These are phyloP conservation scores for Sabatieria punctata DNA, from an alignment of 2,888 invertebrate species.

Conservation along the genomic window DNA sequence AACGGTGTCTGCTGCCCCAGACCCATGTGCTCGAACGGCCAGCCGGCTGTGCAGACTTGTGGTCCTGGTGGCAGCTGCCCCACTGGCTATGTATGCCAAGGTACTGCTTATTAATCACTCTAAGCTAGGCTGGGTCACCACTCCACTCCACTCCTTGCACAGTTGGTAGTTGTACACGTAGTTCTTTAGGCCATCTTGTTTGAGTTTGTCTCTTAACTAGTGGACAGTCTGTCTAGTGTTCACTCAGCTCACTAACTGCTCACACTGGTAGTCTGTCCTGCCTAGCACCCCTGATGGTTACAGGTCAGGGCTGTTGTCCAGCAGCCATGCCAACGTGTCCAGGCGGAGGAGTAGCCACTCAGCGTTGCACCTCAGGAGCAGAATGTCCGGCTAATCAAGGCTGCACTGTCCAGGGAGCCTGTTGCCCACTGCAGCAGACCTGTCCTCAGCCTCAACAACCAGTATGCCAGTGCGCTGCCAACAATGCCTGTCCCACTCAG, in stretches of 20 bases:
- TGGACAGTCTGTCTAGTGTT: no score
- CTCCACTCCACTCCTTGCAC: no score
- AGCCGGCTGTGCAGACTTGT: slow-evolving; percentile 12
- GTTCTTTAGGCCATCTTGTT: no score
- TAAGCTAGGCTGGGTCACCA: no score
- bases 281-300: no score
- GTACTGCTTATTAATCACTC: no score
- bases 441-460: slow-evolving; percentile 18
- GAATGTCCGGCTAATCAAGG: slow-evolving; percentile 27
- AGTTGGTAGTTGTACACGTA: no score
- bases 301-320: no score
- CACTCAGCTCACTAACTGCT: no score
- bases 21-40: slow-evolving; percentile 25
- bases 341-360: slow-evolving; percentile 21
- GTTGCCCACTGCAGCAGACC: slow-evolving; percentile 24
- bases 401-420: slow-evolving; percentile 22
- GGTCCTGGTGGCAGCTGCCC: slow-evolving; percentile 19
- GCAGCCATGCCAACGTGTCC: slow-evolving; percentile 26
- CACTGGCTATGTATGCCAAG: slow-evolving; percentile 23
- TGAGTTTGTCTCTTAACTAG: no score
- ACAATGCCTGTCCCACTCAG: slow-evolving; percentile 22
- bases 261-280: no score
- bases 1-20: slow-evolving; percentile 28
- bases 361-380: slow-evolving; percentile 19
- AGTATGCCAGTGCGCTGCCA: slow-evolving; percentile 27